Conservation (phyloP, 2,888 invertebrate species). For the Byasa hedistus region DNA sequence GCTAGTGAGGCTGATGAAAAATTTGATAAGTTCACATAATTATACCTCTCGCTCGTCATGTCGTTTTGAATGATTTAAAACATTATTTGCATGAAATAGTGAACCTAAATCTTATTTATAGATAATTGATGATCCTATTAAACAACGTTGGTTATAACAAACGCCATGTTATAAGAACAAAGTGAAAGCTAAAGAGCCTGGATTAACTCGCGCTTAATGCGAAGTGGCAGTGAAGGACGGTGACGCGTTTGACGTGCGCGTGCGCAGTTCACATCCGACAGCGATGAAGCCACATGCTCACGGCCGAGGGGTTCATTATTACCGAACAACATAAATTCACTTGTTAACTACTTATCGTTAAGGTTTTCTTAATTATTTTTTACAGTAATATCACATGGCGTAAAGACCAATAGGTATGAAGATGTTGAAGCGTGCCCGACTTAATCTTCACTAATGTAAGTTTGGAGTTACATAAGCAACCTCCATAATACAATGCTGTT, state of each 20-base stretch:
- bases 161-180: not conserved
- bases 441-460: too few relatives aligned
- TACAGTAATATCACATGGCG: too few relatives aligned
- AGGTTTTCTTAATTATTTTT: not conserved
- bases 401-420: too few relatives aligned
- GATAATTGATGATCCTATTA: not conserved
- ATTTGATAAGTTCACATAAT: too few relatives aligned
- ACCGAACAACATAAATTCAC: not conserved
- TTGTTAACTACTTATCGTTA: not conserved
- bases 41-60: too few relatives aligned
- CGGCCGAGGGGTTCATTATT: not conserved
- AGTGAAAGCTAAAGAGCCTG: not conserved
- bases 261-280: slow-evolving; percentile 1
- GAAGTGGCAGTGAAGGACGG: slow-evolving; percentile 31
- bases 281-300: slow-evolving; percentile 9
- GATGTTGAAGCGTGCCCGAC: too few relatives aligned
- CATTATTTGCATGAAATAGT: too few relatives aligned
- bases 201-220: slow-evolving; percentile 30
- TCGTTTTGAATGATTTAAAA: too few relatives aligned
- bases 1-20: too few relatives aligned
- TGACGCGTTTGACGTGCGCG: slow-evolving; percentile 8
- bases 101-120: too few relatives aligned
- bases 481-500: too few relatives aligned
- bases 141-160: not conserved
- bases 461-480: too few relatives aligned